Percentiles rank a stretch among this genome's conserved stretches.
Conservation (phyloP, 53 echinoderm and acorn worm species). For the Echinarachnius parma region DNA sequence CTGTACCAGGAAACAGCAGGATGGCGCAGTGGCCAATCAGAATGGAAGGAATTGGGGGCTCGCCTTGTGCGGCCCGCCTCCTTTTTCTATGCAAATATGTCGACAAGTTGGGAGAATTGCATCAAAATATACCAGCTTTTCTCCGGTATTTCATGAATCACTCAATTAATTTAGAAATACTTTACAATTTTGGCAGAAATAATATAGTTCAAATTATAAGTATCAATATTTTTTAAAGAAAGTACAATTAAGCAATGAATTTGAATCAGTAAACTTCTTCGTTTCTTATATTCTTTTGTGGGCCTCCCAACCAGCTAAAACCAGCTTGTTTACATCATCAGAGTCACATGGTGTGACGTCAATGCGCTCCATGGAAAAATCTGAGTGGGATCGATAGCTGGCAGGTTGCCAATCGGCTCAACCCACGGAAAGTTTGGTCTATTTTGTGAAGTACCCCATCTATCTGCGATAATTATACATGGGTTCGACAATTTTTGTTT, state of each 20-base stretch:
- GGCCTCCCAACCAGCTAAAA: slow-evolving; percentile 24
- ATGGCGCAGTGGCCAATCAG: slow-evolving; percentile 62
- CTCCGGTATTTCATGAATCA: no score
- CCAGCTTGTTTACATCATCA: slow-evolving; percentile 41
- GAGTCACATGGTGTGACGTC: slow-evolving; percentile 43
- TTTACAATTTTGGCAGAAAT: no score
- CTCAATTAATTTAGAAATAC: no score
- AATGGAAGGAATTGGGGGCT: slow-evolving; percentile 41
- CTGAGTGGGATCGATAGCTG: slow-evolving; percentile 31
- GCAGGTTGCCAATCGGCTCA: slow-evolving; percentile 23
- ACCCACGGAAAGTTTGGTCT: no score
- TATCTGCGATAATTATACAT: no score
- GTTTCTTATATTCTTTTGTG: not conserved
- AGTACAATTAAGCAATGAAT: not conserved
- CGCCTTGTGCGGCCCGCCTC: slow-evolving; percentile 47
- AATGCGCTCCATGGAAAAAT: slow-evolving; percentile 20
- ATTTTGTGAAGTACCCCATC: no score
- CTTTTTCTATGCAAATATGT: slow-evolving; percentile 60
- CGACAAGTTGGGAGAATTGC: slow-evolving; percentile 59
- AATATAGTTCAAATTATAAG: not conserved
- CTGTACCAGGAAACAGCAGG: slow-evolving; percentile 50
- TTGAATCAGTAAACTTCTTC: not conserved
- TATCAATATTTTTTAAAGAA: not conserved
- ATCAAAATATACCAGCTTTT: slow-evolving; percentile 53
- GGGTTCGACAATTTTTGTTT: no score